A percentile compares a stretch with the other conserved stretches of the same genome.
These are phyloP conservation scores for Nibea coibor DNA, from an alignment of 2,113 vertebrate species.

Conservation along the genomic window DNA sequence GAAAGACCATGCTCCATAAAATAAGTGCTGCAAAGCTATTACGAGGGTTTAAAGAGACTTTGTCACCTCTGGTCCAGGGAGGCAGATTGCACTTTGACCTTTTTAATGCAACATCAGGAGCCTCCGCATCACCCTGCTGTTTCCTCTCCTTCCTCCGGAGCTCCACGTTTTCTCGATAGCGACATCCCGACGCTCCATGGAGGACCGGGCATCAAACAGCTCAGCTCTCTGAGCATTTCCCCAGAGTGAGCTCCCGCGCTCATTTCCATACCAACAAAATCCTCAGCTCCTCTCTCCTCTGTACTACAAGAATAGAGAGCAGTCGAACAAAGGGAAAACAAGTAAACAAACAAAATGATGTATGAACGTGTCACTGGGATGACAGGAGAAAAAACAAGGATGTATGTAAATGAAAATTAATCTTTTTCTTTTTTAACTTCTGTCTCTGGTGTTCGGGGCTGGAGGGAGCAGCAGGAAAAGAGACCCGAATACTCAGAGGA, in stretches of 20 bases:
- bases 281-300: slow-evolving; percentile 54
- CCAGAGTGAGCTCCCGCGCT: slow-evolving; percentile 43
- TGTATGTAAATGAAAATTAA: slow-evolving; percentile 76
- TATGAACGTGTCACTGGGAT: slow-evolving; percentile 61
- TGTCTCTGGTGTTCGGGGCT: slow-evolving; percentile 57
- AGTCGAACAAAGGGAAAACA: slow-evolving; percentile 78
- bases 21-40: neutral
- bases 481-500: neutral
- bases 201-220: slow-evolving; percentile 71
- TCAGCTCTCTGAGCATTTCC: slow-evolving; percentile 20
- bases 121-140: neutral
- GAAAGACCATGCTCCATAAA: neutral
- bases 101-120: neutral
- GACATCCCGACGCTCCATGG: neutral
- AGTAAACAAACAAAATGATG: slow-evolving; percentile 83
- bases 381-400: slow-evolving; percentile 24
- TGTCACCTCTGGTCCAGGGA: neutral
- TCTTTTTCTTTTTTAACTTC: slow-evolving; percentile 41
- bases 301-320: slow-evolving; percentile 80
- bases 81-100: slow-evolving; percentile 27
- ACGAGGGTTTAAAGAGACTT: neutral
- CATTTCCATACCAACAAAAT: slow-evolving; percentile 80
- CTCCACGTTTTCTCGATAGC: neutral
- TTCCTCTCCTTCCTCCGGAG: neutral
- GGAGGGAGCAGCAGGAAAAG: slow-evolving; percentile 33